phyloP scores from a whole-genome alignment of 2,888 invertebrate genomes.

The Athalia cordata region DNA sequence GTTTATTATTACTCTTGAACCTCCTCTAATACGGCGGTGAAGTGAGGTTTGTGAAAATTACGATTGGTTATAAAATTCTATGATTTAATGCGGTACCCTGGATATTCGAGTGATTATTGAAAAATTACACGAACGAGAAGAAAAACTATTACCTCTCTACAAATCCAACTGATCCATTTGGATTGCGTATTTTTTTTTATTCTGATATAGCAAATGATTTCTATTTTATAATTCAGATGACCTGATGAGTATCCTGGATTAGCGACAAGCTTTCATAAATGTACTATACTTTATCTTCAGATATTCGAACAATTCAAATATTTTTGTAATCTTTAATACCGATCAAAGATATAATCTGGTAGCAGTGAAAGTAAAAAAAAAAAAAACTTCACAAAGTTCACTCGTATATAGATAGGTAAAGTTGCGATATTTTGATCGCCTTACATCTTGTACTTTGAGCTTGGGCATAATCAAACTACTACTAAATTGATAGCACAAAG shows the following conservation, averaged over 20 bases:
- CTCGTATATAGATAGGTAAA: background rate
- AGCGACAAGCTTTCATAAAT: slow-evolving; percentile 12
- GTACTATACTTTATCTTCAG: slow-evolving; percentile 13
- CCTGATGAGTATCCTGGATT: background rate
- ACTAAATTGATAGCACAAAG: slow-evolving; percentile 41
- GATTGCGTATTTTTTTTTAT: slow-evolving; percentile 5
- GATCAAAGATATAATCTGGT: slow-evolving; percentile 11
- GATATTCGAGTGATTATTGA: slow-evolving; percentile 18
- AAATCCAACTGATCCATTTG: background rate
- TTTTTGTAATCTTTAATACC: slow-evolving; percentile 42
- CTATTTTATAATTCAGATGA: slow-evolving; percentile 17
- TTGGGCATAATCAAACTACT: slow-evolving; percentile 19
- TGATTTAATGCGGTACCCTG: slow-evolving; percentile 10
- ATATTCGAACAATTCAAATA: slow-evolving; percentile 31
- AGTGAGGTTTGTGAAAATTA: slow-evolving; percentile 25
- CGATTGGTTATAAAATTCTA: slow-evolving; percentile 22
- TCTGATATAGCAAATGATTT: background rate
- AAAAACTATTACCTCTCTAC: background rate
- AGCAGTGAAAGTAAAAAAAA: background rate
- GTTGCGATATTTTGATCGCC: slow-evolving; percentile 1
- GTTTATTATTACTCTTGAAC: slow-evolving; percentile 14
- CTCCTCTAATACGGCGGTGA: slow-evolving; percentile 6
- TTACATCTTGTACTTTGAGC: slow-evolving; percentile 13
- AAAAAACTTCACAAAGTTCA: background rate
- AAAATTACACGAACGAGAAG: background rate